These are phyloP conservation scores for Lamellibrachia luymesi DNA, from an alignment of 1,140 invertebrate species.

Conservation along the genomic window DNA sequence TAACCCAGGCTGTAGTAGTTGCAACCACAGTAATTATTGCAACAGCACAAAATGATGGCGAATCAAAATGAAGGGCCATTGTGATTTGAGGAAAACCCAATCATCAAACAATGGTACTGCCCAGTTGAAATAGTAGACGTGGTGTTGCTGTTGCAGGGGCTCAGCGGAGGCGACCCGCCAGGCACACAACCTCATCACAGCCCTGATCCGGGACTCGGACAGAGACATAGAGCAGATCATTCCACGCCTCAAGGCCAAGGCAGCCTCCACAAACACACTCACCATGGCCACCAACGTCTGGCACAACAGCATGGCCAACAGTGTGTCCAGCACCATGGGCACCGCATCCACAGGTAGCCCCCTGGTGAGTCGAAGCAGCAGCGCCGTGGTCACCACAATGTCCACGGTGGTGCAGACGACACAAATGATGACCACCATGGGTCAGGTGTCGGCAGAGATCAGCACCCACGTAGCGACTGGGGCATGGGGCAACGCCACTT, in stretches of 20 bases:
- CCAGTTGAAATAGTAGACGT: not conserved
- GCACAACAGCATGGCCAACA: conserved; percentile 22
- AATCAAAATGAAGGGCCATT: no score
- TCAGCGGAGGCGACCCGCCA: conserved; percentile 87
- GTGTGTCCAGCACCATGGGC: not conserved
- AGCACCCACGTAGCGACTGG: not conserved
- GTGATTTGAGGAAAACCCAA: no score
- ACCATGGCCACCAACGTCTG: conserved; percentile 18
- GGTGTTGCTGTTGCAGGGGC: conserved; percentile 64
- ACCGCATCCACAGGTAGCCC: not conserved
- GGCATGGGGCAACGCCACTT: not conserved
- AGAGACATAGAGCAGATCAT: conserved; percentile 84
- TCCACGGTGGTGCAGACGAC: not conserved
- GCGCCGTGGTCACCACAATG: not conserved
- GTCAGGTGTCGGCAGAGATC: not conserved
- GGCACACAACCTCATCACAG: conserved; percentile 80
- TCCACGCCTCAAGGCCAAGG: conserved; percentile 62
- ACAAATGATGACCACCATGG: not conserved
- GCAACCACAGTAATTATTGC: no score
- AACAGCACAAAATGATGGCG: no score
- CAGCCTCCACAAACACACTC: conserved; percentile 20
- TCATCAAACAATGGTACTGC: not conserved
- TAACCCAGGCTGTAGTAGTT: no score
- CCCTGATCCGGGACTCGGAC: conserved; percentile 89
- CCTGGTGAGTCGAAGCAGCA: not conserved